phyloP scores from a whole-genome alignment of 1,140 invertebrate genomes.

The Magallana ariakensis region DNA sequence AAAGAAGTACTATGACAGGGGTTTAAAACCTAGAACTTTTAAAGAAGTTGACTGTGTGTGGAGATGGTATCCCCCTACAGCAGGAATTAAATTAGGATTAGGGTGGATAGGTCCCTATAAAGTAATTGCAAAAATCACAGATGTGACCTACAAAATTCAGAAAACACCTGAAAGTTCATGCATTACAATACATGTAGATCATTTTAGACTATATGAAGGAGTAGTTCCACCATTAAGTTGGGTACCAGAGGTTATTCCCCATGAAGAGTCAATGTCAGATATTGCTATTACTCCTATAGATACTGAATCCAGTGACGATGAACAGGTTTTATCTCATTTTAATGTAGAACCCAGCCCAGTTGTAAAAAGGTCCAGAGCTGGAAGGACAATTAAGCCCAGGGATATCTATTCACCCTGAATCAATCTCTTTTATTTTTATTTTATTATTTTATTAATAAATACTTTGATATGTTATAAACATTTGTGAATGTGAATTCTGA shows the following conservation, averaged over 20 bases:
- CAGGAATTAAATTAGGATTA: slow-evolving; percentile 50
- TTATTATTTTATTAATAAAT: too few species aligned
- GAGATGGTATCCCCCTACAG: slow-evolving; percentile 59
- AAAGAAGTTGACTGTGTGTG: slow-evolving; percentile 49
- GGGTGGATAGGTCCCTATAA: slow-evolving; percentile 57
- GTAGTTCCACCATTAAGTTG: background rate
- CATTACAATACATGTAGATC: slow-evolving; percentile 46
- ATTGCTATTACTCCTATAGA: background rate
- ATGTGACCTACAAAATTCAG: slow-evolving; percentile 36
- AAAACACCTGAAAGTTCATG: background rate
- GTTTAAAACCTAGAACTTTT: background rate
- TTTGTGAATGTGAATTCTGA: too few species aligned
- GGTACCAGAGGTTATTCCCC: background rate
- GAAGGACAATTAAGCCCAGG: background rate
- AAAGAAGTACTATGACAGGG: slow-evolving; percentile 56
- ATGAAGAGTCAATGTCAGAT: background rate
- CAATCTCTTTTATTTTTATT: too few species aligned
- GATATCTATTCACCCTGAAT: background rate
- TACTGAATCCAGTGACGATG: background rate
- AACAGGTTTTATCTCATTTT: background rate
- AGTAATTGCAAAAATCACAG: slow-evolving; percentile 31
- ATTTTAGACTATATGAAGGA: slow-evolving; percentile 50
- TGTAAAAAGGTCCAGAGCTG: slow-evolving; percentile 2
- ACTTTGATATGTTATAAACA: too few species aligned
- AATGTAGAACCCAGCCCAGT: background rate